Conservation (phyloP, 2,113 vertebrate species). For the Takifugu flavidus region DNA sequence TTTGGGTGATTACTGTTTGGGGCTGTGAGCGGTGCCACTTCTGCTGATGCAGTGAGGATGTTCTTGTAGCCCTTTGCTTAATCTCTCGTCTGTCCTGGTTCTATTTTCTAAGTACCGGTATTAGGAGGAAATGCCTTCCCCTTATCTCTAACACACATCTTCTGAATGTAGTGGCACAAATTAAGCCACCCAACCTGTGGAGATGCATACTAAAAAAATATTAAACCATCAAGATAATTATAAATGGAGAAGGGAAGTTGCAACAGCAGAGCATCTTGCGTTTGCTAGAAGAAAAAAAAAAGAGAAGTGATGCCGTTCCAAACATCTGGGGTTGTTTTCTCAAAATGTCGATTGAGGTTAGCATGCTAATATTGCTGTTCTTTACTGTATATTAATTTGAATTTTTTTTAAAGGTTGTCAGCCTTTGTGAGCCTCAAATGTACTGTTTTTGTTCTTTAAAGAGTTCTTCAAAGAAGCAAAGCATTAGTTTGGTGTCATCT, state of each 20-base stretch:
- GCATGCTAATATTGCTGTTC: neutral
- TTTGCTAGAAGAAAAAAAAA: neutral
- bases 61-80: constrained; percentile 31
- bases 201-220: constrained; percentile 38
- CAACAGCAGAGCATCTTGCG: neutral
- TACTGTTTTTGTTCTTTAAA: too few relatives aligned
- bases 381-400: too few relatives aligned
- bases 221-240: constrained; percentile 29
- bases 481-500: too few relatives aligned
- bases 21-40: too few relatives aligned
- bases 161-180: constrained; percentile 59
- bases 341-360: neutral
- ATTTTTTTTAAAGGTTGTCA: too few relatives aligned
- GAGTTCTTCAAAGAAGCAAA: too few relatives aligned
- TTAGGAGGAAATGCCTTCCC: constrained; percentile 80
- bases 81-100: constrained; percentile 48
- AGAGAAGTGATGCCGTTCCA: neutral
- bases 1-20: neutral
- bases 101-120: constrained; percentile 57
- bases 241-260: constrained; percentile 46
- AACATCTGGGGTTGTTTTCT: neutral
- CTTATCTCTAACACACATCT: constrained; percentile 84
- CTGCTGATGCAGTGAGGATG: constrained; percentile 58
- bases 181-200: constrained; percentile 40
- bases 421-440: too few relatives aligned